These are phyloP conservation scores for Colletes latitarsis DNA, from an alignment of 1,140 invertebrate species.

Conservation along the genomic window DNA sequence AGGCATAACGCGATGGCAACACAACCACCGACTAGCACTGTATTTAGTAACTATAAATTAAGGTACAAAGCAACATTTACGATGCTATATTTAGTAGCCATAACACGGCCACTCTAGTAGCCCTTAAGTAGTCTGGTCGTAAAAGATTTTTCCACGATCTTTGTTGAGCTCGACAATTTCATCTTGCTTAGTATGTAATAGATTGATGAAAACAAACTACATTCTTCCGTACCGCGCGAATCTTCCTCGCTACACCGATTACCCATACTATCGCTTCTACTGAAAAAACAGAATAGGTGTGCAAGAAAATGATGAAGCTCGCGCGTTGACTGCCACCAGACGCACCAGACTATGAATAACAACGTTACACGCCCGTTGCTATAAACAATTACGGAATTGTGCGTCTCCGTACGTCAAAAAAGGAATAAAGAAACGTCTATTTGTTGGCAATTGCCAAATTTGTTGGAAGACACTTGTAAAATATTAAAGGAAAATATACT, in stretches of 20 bases:
- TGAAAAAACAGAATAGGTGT: background rate
- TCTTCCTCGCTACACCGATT: background rate
- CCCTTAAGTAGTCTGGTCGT: background rate
- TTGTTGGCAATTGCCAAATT: too few species aligned
- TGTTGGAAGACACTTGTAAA: too few species aligned
- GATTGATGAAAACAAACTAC: slow-evolving; percentile 18
- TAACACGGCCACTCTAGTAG: background rate
- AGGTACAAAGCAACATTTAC: slow-evolving; percentile 26
- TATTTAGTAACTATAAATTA: slow-evolving; percentile 29
- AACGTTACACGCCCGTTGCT: too few species aligned
- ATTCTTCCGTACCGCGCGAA: background rate
- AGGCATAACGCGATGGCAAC: background rate
- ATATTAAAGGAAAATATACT: too few species aligned
- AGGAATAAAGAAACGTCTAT: too few species aligned
- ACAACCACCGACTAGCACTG: background rate
- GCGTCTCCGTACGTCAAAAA: too few species aligned
- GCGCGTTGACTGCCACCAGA: too few species aligned
- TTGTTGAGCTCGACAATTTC: background rate
- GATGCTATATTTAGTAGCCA: slow-evolving; percentile 9
- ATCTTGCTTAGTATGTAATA: background rate
- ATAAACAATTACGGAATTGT: too few species aligned
- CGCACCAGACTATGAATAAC: too few species aligned
- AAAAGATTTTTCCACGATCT: background rate
- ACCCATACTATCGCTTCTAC: too few species aligned
- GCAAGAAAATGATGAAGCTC: background rate